Evolutionary conservation across 2,888 invertebrate genomes (phyloP).

Genomic region (Cartodere bifasciata): DNA sequence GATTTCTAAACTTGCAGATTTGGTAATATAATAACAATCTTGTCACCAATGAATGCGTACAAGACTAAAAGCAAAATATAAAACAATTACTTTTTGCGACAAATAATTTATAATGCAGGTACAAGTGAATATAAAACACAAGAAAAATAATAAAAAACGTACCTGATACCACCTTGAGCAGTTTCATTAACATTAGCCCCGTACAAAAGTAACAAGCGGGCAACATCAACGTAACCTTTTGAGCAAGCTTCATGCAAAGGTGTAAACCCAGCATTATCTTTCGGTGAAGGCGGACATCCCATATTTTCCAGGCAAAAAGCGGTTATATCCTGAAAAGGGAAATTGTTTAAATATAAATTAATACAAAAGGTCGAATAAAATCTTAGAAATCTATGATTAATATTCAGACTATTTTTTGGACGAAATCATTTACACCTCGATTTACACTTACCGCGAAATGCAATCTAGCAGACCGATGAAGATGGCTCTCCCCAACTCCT

Average conservation of each 20-base stretch:
- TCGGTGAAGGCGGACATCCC: conserved; percentile 69
- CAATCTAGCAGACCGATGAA: conserved; percentile 82
- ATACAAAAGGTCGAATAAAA: too few relatives aligned
- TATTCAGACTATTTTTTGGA: too few relatives aligned
- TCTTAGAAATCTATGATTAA: too few relatives aligned
- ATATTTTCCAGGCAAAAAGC: conserved; percentile 82
- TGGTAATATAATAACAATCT: too few relatives aligned
- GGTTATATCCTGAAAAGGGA: conserved; percentile 60
- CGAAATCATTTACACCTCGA: too few relatives aligned
- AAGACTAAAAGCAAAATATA: too few relatives aligned
- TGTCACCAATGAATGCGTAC: too few relatives aligned
- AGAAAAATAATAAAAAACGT: too few relatives aligned
- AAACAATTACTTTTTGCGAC: too few relatives aligned
- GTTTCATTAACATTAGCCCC: conserved; percentile 88
- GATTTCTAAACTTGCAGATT: too few relatives aligned
- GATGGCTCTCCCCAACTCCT: conserved; percentile 83
- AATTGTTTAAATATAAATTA: conserved; percentile 4
- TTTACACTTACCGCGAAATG: conserved; percentile 63
- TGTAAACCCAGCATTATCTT: conserved; percentile 88
- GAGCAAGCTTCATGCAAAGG: conserved; percentile 88
- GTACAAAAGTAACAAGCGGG: conserved; percentile 68
- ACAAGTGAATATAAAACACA: too few relatives aligned
- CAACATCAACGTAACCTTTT: conserved; percentile 77
- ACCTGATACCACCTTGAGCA: conserved; percentile 83
- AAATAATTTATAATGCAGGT: too few relatives aligned